phyloP scores from a whole-genome alignment of 2,888 invertebrate genomes.

The Melanophora roralis region DNA sequence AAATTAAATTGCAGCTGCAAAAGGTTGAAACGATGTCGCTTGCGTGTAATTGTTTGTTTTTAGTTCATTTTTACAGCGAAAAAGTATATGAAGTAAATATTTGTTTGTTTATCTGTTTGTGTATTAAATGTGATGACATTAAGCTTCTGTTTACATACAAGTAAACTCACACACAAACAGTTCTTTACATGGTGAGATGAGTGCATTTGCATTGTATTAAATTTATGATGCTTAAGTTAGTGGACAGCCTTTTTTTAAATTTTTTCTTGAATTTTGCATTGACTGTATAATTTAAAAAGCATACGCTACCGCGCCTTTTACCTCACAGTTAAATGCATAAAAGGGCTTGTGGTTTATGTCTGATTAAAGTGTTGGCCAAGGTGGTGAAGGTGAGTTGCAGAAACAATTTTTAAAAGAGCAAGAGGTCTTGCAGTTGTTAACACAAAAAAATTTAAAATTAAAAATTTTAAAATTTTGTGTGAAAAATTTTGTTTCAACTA shows the following conservation, averaged over 20 bases:
- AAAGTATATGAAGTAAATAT: slow-evolving; percentile 8
- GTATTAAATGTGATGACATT: slow-evolving; percentile 58
- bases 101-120: slow-evolving; percentile 52
- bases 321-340: slow-evolving; percentile 62
- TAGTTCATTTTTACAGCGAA: no score
- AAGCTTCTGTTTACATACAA: slow-evolving; percentile 26
- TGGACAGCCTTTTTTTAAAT: slow-evolving; percentile 22
- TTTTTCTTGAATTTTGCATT: slow-evolving; percentile 33
- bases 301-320: slow-evolving; percentile 58
- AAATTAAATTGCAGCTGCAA: background rate
- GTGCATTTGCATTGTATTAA: slow-evolving; percentile 26
- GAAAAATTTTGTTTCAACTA: slow-evolving; percentile 39
- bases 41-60: no score
- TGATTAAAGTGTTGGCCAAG: slow-evolving; percentile 51
- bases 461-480: background rate
- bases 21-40: background rate
- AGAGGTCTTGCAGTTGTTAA: background rate
- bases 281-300: slow-evolving; percentile 62
- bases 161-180: background rate
- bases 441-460: slow-evolving; percentile 18
- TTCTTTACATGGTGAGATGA: background rate
- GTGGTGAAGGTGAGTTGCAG: no score
- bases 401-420: background rate
- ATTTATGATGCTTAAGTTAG: slow-evolving; percentile 58
- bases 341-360: slow-evolving; percentile 59